Base-by-base conservation (phyloP, 1,140 invertebrate genomes). In the Eciton burchellii region DNA sequence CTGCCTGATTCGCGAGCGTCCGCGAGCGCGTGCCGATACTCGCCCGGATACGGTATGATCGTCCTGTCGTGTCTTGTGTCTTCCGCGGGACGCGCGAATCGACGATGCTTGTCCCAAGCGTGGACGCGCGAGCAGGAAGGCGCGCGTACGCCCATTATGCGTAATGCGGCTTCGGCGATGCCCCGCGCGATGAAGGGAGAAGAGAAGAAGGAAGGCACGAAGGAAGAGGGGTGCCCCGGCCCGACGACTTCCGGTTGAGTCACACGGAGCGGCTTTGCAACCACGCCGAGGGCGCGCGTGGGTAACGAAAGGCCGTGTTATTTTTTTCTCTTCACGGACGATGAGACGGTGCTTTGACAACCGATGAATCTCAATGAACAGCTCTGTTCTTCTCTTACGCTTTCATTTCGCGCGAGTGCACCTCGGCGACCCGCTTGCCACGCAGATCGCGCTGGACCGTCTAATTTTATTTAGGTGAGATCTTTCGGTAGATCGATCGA, bases 151-250 rank as follows among this genome's bases (percentile, higher is more conserved):
- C 86, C 83, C 62, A 84, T 88, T 88, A 88, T 86, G 87, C 87
- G 84, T 89, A 89, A 88, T 88, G 81, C 84, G 87, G 84, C 84
- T 84, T 89, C 84, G 77, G 84, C n/a, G n/a, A 6, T 35, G 77
- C 82, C 79, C 54, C 45, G 63, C 57, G 26, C 43, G 84, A 84
- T 66, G 72, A 76, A 83, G 74, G 73, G 85, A 84, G 84, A 77
- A 81, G 84, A 85, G 81, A 84, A 89, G 85, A 84, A 87, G 81
- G 35, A 35, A 71, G 73, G 79, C 73, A 79, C 47, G 86, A 88
- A 88, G 86, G 83, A 88, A 88, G 87, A 88, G 87, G 86, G 86
- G 87, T 85, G 87, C 86, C 35, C 86, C 81, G 72, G 47, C 49
- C 65, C 35, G 35, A 35, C 35, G 65, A 86, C 87, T 86, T 89